Base-by-base conservation (phyloP, 2,797 vertebrate genomes). In the Gorsachius magnificus region DNA sequence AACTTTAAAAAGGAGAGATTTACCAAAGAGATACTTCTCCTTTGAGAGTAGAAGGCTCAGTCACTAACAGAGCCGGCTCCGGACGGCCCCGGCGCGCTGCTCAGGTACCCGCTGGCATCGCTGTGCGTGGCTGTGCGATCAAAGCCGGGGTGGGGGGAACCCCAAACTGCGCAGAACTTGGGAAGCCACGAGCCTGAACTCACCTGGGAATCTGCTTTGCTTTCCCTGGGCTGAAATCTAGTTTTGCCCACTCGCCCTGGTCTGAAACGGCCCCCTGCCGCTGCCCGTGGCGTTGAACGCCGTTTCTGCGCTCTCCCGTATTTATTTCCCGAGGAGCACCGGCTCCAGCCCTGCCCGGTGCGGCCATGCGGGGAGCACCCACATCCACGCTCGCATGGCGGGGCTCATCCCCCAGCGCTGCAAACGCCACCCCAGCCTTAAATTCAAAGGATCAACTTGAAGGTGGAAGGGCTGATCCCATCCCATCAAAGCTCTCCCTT, bases 301-400 rank as follows among this genome's bases (percentile, higher is more conserved):
- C 24, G 33, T 31, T 45, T n/a, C 43, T 6, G 0, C 1, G 2
- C 45, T 36, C 41, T 29, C 77, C 65, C 13, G 0, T 10, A 25
- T 2, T 51, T 48, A 2, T 53, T 56, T 36, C 29, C 58, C 3
- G 0, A 29, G 46, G 35, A 43, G 28, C 36, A 43, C 24, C 16
- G 1, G 48, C 53, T 25, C 51, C 81, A 41, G 45, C 72, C 25
- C 46, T 54, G 54, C 38, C 46, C 2, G 5, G 57, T 31, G 17
- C 7, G 0, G 43, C 54, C 11, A 3, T n/a, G 38, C 31, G 5
- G 31, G 19, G 16, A 45, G 31, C 33, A 8, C 6, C 48, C 13
- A 3, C n/a, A 46, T 24, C 63, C 65, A 57, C 6, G 29, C 64
- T 76, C 56, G 7, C 25, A 4, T 0, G 25, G 41, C 14, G 2